Conservation (phyloP, 2,888 invertebrate genomes). For the Emmelina monodactyla region DNA sequence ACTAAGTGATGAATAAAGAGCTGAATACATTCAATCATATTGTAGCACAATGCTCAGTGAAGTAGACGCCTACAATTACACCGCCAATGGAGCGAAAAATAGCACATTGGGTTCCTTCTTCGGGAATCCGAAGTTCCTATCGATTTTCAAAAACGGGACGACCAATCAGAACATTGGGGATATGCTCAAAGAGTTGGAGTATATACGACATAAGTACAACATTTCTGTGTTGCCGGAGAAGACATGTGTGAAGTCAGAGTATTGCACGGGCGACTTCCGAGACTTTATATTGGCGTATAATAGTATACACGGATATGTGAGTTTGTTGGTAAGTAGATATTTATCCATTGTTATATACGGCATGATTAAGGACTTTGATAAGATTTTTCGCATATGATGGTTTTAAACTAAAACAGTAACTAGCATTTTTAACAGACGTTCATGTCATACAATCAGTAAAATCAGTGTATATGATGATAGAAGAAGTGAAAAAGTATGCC, state of each 20-base stretch:
- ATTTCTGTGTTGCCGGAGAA: conserved; percentile 41
- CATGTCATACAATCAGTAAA: too few species aligned
- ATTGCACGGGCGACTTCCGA: conserved; percentile 68
- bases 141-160: conserved; percentile 28
- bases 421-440: too few species aligned
- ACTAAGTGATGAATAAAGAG: too few species aligned
- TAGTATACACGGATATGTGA: conserved; percentile 82
- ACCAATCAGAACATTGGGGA: conserved; percentile 39
- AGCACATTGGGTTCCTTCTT: too few species aligned
- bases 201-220: conserved; percentile 41
- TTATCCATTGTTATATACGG: too few species aligned
- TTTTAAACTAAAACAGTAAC: too few species aligned
- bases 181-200: conserved; percentile 40
- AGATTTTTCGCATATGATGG: too few species aligned
- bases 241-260: conserved; percentile 47
- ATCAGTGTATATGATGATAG: not conserved
- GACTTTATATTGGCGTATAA: conserved; percentile 71
- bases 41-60: too few species aligned
- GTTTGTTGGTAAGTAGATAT: conserved; percentile 76
- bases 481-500: not conserved
- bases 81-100: too few species aligned
- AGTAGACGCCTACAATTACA: too few species aligned
- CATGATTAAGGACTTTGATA: too few species aligned
- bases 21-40: too few species aligned
- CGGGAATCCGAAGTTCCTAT: conserved; percentile 41